Conservation (phyloP, 2,797 vertebrate species). For the Rostrhamus sociabilis region DNA sequence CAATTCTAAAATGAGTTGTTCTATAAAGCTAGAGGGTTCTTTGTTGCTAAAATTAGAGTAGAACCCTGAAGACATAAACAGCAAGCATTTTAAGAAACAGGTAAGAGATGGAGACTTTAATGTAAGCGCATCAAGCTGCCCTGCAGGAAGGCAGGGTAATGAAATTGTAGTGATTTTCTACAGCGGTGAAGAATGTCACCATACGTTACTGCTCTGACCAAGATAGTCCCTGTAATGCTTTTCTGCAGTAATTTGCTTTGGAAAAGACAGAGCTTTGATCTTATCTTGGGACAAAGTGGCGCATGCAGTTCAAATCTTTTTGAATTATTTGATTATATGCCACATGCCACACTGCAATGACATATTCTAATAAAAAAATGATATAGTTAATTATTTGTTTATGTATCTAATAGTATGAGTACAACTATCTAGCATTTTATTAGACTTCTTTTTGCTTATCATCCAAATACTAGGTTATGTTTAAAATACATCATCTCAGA, state of each 20-base stretch:
- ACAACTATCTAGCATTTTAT: not conserved
- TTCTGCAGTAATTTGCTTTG: not conserved
- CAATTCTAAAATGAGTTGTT: not conserved
- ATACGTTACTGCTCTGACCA: not conserved
- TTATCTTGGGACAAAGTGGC: not conserved
- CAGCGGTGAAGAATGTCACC: not conserved
- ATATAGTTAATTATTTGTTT: not conserved
- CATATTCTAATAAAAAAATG: not conserved
- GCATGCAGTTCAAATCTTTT: not conserved
- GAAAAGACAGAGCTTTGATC: not conserved
- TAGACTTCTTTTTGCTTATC: not conserved
- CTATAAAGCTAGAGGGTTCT: not conserved
- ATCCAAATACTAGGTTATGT: not conserved
- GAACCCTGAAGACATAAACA: not conserved
- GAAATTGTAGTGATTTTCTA: not conserved
- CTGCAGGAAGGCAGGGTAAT: not conserved
- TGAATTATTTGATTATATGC: not conserved
- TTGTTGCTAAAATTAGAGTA: constrained; percentile 27
- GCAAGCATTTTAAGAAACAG: constrained; percentile 17
- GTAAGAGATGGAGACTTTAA: not conserved
- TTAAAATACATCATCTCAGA: not conserved
- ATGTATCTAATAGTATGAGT: not conserved
- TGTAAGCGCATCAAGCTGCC: constrained; percentile 5
- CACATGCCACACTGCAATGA: not conserved
- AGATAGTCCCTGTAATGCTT: not conserved